Percentiles rank a stretch among this genome's conserved stretches.
Conservation (phyloP, 1,140 invertebrate species). For the Nixonia krombeini region DNA sequence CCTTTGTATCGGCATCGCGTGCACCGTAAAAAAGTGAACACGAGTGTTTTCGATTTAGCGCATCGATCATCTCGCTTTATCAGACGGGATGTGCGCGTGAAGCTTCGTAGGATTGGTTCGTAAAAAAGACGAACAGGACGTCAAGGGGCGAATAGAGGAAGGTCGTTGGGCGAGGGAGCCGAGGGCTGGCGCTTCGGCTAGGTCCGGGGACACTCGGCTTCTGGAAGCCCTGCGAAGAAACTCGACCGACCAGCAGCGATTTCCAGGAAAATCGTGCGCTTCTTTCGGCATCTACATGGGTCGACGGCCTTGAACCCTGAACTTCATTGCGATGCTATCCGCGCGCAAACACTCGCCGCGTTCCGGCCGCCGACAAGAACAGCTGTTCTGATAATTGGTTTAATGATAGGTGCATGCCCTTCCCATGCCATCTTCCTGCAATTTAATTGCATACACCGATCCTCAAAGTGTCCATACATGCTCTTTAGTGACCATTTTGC, state of each 20-base stretch:
- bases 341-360: neutral
- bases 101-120: too few relatives aligned
- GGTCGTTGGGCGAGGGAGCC: neutral
- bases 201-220: neutral
- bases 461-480: neutral
- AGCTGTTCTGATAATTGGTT: slow-evolving; percentile 16
- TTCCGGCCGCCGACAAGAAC: neutral
- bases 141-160: neutral
- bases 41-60: too few relatives aligned
- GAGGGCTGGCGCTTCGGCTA: neutral
- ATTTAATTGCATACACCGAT: slow-evolving; percentile 17
- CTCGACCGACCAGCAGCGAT: neutral
- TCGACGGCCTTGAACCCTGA: slow-evolving; percentile 17
- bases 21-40: too few relatives aligned
- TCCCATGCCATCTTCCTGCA: slow-evolving; percentile 6
- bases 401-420: slow-evolving; percentile 29
- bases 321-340: slow-evolving; percentile 10
- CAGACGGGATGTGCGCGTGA: too few relatives aligned
- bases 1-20: too few relatives aligned
- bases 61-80: too few relatives aligned
- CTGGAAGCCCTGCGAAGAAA: neutral
- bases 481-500: slow-evolving; percentile 11
- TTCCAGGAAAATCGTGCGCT: slow-evolving; percentile 1
- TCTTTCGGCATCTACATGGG: neutral
- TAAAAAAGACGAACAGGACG: too few relatives aligned